Base-by-base conservation (phyloP, 2,113 vertebrate species). In the Chrysemys picta region DNA sequence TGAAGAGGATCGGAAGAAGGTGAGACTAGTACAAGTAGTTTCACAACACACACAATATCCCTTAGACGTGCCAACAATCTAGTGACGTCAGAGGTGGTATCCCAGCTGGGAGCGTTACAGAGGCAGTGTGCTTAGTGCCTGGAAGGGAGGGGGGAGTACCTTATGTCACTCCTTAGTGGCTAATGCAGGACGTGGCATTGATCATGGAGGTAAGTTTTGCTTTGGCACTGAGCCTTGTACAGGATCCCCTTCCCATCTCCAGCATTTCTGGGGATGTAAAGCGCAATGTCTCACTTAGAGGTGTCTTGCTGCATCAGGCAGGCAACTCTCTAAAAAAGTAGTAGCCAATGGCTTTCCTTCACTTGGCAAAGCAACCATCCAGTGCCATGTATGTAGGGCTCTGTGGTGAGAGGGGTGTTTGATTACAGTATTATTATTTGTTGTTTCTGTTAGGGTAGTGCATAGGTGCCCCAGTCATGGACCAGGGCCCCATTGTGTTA, bases 1-100 rank as follows among this genome's bases (percentile, higher is more conserved):
- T 8, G 99, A 99, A 92, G 99, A 99, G 96, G 99, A 99, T 94
- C 98, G 99, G 78, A 99, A 99, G 98, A 99, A 99, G 98, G 99
- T 99, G 93, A 92, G 97, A 42, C 42, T 8, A 12, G 2, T 14
- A 47, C 42, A 25, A 78, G 6, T 6, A 35, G 49, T 29, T 6
- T 25, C 2, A 29, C 9, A 75, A 9, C 6, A 31, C 5, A 3
- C 2, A 0, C 82, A 89, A 5, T 2, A 1, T 80, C 27, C 89
- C 53, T 27, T 88, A 38, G 49, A 17, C 27, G 3, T 6, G 3
- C 45, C 49, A 35, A 2, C n/a, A 69, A 2, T 1, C 1, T 35
- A 69, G 79, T 50, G 25, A 50, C 56, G 47, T 29, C 50, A 79
- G 62, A 72, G 24, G 5, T 52, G 52, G 10, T 19, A 10, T 5